Percentiles rank a stretch among this genome's conserved stretches.
phyloP scores from a whole-genome alignment of 2,113 vertebrate genomes.

The Taurulus bubalis region DNA sequence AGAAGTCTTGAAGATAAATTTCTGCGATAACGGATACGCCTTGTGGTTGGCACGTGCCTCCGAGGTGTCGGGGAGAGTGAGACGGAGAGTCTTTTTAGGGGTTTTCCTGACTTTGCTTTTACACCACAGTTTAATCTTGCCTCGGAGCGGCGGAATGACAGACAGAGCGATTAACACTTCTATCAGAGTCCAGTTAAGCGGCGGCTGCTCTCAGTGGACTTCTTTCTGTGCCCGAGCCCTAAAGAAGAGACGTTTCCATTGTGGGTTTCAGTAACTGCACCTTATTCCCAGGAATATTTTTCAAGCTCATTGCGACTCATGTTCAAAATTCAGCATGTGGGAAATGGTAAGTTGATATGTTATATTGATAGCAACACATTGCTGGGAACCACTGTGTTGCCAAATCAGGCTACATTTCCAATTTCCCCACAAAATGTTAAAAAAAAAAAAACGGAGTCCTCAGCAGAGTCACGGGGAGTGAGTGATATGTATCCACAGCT shows the following conservation, averaged over 20 bases:
- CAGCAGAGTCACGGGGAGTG: conserved; percentile 19
- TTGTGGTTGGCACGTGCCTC: conserved; percentile 55
- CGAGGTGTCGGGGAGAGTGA: conserved; percentile 49
- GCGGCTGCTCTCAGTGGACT: conserved; percentile 39
- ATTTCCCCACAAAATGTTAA: conserved; percentile 28
- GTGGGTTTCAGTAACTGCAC: conserved; percentile 11
- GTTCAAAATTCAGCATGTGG: conserved; percentile 11
- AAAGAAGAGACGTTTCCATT: conserved; percentile 19
- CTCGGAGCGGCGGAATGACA: conserved; percentile 64
- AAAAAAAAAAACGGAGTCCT: conserved; percentile 8
- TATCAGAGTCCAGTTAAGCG: conserved; percentile 63
- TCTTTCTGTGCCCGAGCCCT: conserved; percentile 29
- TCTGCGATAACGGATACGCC: conserved; percentile 50
- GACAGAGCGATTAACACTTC: conserved; percentile 66
- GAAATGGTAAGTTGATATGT: neutral
- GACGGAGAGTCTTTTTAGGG: conserved; percentile 63
- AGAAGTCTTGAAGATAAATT: conserved; percentile 65
- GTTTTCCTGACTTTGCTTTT: conserved; percentile 69
- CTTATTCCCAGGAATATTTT: conserved; percentile 23
- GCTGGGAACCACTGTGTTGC: conserved; percentile 10
- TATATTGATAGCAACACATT: conserved; percentile 17
- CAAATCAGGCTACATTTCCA: conserved; percentile 27
- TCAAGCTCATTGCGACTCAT: neutral
- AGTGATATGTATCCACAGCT: conserved; percentile 45
- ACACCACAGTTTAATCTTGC: conserved; percentile 75